phyloP scores from a whole-genome alignment of 2,888 invertebrate genomes.

The Acanthosepion lycidas region DNA sequence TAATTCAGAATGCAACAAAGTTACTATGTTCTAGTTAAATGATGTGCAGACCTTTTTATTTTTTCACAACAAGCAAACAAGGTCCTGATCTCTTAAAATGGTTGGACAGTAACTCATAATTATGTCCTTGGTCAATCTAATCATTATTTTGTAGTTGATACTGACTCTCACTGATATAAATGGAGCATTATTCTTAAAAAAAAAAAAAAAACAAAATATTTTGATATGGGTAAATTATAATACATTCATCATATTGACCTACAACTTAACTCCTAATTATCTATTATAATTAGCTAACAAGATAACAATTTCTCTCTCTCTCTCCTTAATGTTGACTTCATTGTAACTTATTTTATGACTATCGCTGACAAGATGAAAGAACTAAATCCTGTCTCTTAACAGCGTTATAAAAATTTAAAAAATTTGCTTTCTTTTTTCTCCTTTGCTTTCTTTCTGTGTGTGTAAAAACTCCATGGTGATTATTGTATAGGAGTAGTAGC shows the following conservation, averaged over 20 bases:
- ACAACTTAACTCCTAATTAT: neutral
- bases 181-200: neutral
- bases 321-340: too few species aligned
- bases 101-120: neutral
- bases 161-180: neutral
- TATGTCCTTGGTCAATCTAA: neutral
- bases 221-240: neutral
- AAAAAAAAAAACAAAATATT: neutral
- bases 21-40: too few species aligned
- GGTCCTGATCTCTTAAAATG: neutral
- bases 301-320: neutral
- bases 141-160: neutral
- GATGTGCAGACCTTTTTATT: neutral
- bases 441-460: too few species aligned
- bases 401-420: too few species aligned
- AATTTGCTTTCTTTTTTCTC: too few species aligned
- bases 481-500: too few species aligned
- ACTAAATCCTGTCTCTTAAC: too few species aligned
- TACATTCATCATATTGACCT: neutral
- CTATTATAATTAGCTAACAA: neutral
- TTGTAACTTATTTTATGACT: too few species aligned
- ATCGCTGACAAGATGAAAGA: too few species aligned
- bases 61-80: neutral
- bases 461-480: too few species aligned
- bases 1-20: too few species aligned